phyloP scores from a whole-genome alignment of 2,888 invertebrate species.

The Drosophila paranaensis region DNA sequence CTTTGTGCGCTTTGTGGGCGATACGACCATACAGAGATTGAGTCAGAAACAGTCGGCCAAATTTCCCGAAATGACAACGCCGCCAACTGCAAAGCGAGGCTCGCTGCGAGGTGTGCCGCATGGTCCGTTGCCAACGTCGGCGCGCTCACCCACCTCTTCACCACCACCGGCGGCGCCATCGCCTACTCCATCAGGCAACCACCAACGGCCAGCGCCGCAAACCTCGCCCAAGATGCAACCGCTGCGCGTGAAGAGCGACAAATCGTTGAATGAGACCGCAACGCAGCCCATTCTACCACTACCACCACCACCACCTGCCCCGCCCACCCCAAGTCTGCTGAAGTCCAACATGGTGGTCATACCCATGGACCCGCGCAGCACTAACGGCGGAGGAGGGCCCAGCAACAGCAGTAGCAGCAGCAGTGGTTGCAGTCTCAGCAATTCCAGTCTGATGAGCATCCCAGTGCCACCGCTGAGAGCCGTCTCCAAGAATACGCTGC shows the following conservation, averaged over 20 bases:
- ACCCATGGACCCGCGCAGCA: conserved; percentile 75
- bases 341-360: conserved; percentile 84
- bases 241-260: conserved; percentile 52
- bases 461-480: conserved; percentile 82
- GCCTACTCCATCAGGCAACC: conserved; percentile 3
- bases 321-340: conserved; percentile 57
- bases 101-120: conserved; percentile 64
- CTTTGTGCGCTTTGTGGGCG: conserved; percentile 76
- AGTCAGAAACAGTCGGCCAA: conserved; percentile 47
- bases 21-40: conserved; percentile 82
- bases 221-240: conserved; percentile 26
- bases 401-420: conserved; percentile 10
- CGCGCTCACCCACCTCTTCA: conserved; percentile 34
- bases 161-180: conserved; percentile 30
- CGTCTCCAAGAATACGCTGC: conserved; percentile 75
- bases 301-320: background rate
- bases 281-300: conserved; percentile 34
- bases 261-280: conserved; percentile 23
- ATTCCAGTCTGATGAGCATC: conserved; percentile 54
- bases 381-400: conserved; percentile 31
- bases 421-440: conserved; percentile 51
- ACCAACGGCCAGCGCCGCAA: background rate
- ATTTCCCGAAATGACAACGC: conserved; percentile 9
- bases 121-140: conserved; percentile 69
- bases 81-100: conserved; percentile 57